These are phyloP conservation scores for Panonychus citri DNA, from an alignment of 1,140 invertebrate species.

Conservation along the genomic window DNA sequence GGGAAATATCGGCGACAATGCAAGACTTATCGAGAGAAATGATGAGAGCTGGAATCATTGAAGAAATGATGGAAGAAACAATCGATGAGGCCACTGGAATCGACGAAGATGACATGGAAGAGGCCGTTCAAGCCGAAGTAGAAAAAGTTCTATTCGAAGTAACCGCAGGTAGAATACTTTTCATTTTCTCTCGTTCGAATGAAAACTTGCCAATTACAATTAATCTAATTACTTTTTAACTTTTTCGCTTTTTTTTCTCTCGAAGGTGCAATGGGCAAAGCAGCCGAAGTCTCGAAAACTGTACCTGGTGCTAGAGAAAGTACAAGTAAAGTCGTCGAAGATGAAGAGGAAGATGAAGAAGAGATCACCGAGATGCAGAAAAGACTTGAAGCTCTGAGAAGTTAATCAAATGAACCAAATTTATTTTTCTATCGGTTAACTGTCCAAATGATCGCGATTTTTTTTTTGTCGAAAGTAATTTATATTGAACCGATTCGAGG, in stretches of 20 bases:
- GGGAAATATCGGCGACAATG: slow-evolving; percentile 87
- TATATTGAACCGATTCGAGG: too few species aligned
- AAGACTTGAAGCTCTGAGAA: slow-evolving; percentile 52
- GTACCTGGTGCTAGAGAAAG: slow-evolving; percentile 18
- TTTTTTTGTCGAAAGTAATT: too few species aligned
- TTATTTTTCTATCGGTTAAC: too few species aligned
- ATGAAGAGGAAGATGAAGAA: slow-evolving; percentile 48
- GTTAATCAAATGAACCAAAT: slow-evolving; percentile 27
- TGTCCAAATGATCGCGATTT: too few species aligned
- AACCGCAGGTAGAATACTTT: slow-evolving; percentile 60
- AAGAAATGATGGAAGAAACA: slow-evolving; percentile 97
- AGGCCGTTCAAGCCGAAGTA: slow-evolving; percentile 74
- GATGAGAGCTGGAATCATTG: slow-evolving; percentile 96
- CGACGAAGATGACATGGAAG: slow-evolving; percentile 70
- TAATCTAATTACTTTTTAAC: too few species aligned
- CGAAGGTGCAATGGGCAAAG: slow-evolving; percentile 53
- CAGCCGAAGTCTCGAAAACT: slow-evolving; percentile 34
- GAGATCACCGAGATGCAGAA: slow-evolving; percentile 65
- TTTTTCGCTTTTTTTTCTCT: slow-evolving; percentile 11
- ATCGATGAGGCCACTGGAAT: slow-evolving; percentile 48
- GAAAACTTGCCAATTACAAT: too few species aligned
- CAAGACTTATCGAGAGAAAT: slow-evolving; percentile 93
- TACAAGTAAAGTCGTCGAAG: slow-evolving; percentile 41
- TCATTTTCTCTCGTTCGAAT: too few species aligned
- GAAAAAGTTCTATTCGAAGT: slow-evolving; percentile 91